These are phyloP conservation scores for Diuraphis noxia DNA, from an alignment of 1,140 invertebrate species.

Conservation along the genomic window DNA sequence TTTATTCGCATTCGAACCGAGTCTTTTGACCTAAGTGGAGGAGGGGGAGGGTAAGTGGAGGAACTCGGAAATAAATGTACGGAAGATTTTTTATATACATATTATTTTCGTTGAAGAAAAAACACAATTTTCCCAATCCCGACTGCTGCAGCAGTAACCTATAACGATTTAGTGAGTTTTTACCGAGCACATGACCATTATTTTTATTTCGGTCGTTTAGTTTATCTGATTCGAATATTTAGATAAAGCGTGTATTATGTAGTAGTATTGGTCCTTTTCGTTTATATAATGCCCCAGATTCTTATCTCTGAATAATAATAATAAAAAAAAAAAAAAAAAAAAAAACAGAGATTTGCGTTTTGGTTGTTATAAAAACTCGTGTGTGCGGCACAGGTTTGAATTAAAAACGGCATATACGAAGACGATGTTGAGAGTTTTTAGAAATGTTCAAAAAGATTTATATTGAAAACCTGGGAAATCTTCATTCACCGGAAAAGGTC, in stretches of 20 bases:
- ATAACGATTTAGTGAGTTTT: slow-evolving; percentile 25
- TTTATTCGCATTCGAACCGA: slow-evolving; percentile 16
- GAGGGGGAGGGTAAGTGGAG: too few relatives aligned
- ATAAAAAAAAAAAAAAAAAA: not conserved
- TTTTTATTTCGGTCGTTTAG: not conserved
- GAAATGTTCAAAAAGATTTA: slow-evolving; percentile 18
- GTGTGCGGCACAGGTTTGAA: not conserved
- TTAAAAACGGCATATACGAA: not conserved
- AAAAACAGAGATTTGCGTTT: not conserved
- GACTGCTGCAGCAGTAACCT: not conserved
- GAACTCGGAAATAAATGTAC: not conserved
- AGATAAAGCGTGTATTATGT: not conserved
- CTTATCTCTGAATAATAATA: not conserved
- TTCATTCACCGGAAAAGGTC: slow-evolving; percentile 11
- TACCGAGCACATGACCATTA: not conserved
- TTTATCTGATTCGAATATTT: slow-evolving; percentile 19
- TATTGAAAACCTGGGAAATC: slow-evolving; percentile 22
- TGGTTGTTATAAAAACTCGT: not conserved
- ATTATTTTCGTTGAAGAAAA: not conserved
- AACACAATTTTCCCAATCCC: not conserved
- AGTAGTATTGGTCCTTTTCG: not conserved
- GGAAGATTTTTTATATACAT: not conserved
- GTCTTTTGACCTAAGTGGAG: not conserved
- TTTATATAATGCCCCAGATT: not conserved
- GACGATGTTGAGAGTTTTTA: not conserved